Conservation (phyloP, 2,797 vertebrate genomes). For the Acanthurus tractus region DNA sequence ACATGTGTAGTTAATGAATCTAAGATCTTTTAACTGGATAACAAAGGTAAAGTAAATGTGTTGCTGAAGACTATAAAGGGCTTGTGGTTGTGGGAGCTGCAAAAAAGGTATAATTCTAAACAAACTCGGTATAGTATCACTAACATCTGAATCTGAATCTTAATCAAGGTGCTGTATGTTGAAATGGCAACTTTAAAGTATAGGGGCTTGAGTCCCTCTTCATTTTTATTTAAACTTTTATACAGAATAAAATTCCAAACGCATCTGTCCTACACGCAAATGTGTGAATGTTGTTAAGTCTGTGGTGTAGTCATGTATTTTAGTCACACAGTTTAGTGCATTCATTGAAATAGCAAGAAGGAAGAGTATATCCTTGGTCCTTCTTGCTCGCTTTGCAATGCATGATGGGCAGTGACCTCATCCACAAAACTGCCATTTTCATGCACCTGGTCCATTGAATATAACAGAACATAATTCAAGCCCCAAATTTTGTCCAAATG, state of each 20-base stretch:
- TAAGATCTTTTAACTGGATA: slow-evolving; percentile 23
- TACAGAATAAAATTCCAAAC: not conserved
- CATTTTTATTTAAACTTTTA: not conserved
- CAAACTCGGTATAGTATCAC: slow-evolving; percentile 9
- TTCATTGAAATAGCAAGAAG: slow-evolving; percentile 2
- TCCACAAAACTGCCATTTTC: slow-evolving; percentile 34
- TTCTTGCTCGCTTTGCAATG: slow-evolving; percentile 42
- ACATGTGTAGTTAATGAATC: not conserved
- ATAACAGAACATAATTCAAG: slow-evolving; percentile 53
- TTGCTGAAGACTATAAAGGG: slow-evolving; percentile 17
- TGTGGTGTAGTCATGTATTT: not conserved
- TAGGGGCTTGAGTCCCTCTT: not conserved
- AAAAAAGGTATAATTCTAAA: slow-evolving; percentile 1
- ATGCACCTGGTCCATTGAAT: slow-evolving; percentile 58
- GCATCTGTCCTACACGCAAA: not conserved
- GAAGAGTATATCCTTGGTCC: slow-evolving; percentile 23
- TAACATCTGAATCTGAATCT: slow-evolving; percentile 3
- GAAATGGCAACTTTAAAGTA: not conserved
- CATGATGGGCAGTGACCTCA: slow-evolving; percentile 59
- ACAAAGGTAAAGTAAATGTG: slow-evolving; percentile 24
- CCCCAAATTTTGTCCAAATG: slow-evolving; percentile 53
- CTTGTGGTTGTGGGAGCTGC: not conserved
- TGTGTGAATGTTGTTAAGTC: slow-evolving; percentile 5
- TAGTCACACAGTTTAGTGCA: slow-evolving; percentile 1
- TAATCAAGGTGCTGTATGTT: not conserved